Evolutionary conservation across 1,140 invertebrate species (phyloP).

Genomic region (Zaprionus camerounensis): DNA sequence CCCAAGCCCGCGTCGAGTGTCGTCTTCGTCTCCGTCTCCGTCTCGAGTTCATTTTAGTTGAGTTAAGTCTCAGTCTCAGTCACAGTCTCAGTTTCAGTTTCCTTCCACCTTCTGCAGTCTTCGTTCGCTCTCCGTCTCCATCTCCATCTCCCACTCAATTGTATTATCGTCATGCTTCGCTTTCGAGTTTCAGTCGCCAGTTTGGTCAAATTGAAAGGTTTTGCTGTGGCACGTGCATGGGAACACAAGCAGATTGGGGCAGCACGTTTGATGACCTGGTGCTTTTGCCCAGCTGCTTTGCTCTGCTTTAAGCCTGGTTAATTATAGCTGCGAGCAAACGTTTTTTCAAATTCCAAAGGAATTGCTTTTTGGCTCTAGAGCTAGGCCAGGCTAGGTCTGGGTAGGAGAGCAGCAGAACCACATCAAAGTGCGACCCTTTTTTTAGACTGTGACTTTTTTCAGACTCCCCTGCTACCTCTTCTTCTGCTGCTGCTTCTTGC

Average conservation of each 20-base stretch:
- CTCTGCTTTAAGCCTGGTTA: constrained; percentile 52
- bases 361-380: constrained; percentile 16
- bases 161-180: constrained; percentile 24
- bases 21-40: background rate
- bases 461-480: background rate
- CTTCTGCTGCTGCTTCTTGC: constrained; percentile 3
- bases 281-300: constrained; percentile 16
- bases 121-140: background rate
- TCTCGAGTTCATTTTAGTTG: constrained; percentile 29
- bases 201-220: constrained; percentile 38
- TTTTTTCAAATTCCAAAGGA: constrained; percentile 21
- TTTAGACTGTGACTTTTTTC: background rate
- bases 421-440: constrained; percentile 51
- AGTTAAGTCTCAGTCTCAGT: constrained; percentile 10
- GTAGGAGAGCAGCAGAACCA: constrained; percentile 16
- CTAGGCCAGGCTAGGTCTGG: too few relatives aligned
- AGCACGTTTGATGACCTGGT: constrained; percentile 48
- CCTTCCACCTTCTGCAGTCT: background rate
- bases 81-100: background rate
- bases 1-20: constrained; percentile 15
- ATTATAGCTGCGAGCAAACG: constrained; percentile 45
- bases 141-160: constrained; percentile 10
- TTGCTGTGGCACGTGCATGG: constrained; percentile 13
- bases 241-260: constrained; percentile 17
- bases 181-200: constrained; percentile 14